Evolutionary conservation across 2,113 vertebrate genomes (phyloP), one percentile per base, ranked within the genome.

Genomic region (Stercorarius parasiticus): DNA sequence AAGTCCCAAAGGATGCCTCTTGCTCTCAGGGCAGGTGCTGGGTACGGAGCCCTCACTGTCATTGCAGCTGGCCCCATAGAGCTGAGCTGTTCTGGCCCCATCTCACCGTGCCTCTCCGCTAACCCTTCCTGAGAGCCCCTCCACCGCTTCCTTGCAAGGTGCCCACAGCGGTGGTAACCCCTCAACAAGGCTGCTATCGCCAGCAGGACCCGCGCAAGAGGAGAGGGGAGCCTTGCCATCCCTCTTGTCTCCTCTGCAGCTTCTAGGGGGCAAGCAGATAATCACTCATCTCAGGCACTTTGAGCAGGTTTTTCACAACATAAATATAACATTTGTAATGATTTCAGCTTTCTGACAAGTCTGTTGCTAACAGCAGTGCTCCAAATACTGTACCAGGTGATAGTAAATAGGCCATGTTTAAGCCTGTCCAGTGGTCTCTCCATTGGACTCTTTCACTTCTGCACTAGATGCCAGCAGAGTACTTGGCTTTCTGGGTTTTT

Each of bases 181-280:
- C n/a, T 40, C 18, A 47, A 9, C 19, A 59, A 71, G 40, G 38
- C 36, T 67, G 77, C 27, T 36, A 0, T 5, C 22, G 34, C 59
- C 6, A 2, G 20, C 87, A 70, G 59, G 50, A 40, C 7, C 23
- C 1, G 0, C 0, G 1, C 27, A 22, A 53, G 43, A 53, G 42
- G 7, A 66, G 29, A 71, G 25, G 9, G 36, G 10, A 83, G 15
- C 25, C 50, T 77, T 1, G 0, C 58, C 45, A 15, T 77, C 38
- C n/a, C 55, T 59, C 40, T 59, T 74, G 64, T 45, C 36, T 90
- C 0, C 0, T 42, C 89, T 62, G n/a, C 50, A 88, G 55, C 65
- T 74, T 42, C 42, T 15, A 78, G 42, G 50, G 72, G 87, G 69
- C 52, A 47, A 43, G 64, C 26, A 50, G 45, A 62, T 26, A 80